These are phyloP conservation scores for Mactra quadrangularis DNA, from an alignment of 1,140 invertebrate species.

Conservation along the genomic window DNA sequence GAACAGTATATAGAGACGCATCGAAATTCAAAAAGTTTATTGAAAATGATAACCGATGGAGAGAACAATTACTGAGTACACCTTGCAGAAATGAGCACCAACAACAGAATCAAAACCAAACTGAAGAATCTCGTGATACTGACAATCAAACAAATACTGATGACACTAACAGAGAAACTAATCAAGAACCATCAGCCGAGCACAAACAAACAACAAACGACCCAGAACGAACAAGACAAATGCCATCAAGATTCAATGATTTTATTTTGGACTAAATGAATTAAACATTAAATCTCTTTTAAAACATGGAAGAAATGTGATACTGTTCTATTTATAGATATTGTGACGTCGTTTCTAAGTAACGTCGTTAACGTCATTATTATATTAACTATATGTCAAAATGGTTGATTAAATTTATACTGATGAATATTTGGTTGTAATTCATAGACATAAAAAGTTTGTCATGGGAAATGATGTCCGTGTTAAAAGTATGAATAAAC, in stretches of 20 bases:
- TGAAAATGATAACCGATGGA: no score
- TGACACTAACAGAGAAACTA: no score
- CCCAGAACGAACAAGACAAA: background rate
- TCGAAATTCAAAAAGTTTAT: constrained; percentile 1
- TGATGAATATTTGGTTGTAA: no score
- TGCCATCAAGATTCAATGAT: background rate
- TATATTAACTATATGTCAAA: background rate
- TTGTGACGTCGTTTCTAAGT: constrained; percentile 6
- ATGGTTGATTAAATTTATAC: no score
- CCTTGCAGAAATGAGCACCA: background rate
- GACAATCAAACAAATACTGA: no score
- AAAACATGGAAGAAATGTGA: constrained; percentile 12
- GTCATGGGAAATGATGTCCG: no score
- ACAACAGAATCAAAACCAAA: background rate
- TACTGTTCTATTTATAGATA: constrained; percentile 1
- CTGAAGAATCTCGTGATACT: no score
- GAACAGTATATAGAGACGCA: background rate
- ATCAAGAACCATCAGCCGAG: no score
- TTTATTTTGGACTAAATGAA: background rate
- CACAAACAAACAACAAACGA: no score
- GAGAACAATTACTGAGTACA: background rate
- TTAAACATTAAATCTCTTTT: background rate
- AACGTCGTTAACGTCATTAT: constrained; percentile 10
- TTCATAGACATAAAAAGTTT: no score
- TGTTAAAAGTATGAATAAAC: no score